Evolutionary conservation across 2,797 vertebrate species (phyloP), one percentile per base, ranked within the genome.

Genomic region (Numenius phaeopus): DNA sequence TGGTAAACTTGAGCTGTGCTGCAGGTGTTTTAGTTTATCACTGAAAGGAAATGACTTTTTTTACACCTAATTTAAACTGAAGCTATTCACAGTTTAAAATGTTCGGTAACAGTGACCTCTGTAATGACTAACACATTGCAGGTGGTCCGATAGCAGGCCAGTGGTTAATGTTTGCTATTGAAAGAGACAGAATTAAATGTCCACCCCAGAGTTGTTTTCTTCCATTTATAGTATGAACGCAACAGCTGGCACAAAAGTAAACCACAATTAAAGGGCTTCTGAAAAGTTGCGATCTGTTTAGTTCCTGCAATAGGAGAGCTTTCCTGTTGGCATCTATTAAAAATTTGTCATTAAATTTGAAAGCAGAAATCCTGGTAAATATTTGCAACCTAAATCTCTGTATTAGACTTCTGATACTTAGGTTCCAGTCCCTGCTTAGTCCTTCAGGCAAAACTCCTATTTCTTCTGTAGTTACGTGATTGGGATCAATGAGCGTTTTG

Each of bases 1-100:
- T 98, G 98, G 98, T 98, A 98, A 98, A 98, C 98, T 95, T 98
- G 98, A 98, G 99, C 98, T 90, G 75, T 95, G 85, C 97, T 98
- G 98, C 99, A 99, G 99, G 99, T 99, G 99, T 99, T 99, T 99
- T 98, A 99, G 99, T 99, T 99, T 99, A 99, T 98, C 98, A 98
- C 98, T 97, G 97, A 98, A 98, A 99, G 99, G 99, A 99, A 99
- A 99, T 99, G 99, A 99, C 99, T 99, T 99, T 98, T 99, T 99
- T 99, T 99, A 99, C 99, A 99, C 99, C 99, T 99, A 99, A 99
- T 99, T 99, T 99, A 99, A 99, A 98, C 99, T 98, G 99, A 99
- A 99, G 99, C 99, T 99, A 99, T 99, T 99, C 99, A 98, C 98
- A 99, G 98, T 99, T 99, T 99, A 99, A 99, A 98, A 99, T 98